These are phyloP conservation scores for Gryllus bimaculatus DNA, from an alignment of 1,140 invertebrate species.

Conservation along the genomic window DNA sequence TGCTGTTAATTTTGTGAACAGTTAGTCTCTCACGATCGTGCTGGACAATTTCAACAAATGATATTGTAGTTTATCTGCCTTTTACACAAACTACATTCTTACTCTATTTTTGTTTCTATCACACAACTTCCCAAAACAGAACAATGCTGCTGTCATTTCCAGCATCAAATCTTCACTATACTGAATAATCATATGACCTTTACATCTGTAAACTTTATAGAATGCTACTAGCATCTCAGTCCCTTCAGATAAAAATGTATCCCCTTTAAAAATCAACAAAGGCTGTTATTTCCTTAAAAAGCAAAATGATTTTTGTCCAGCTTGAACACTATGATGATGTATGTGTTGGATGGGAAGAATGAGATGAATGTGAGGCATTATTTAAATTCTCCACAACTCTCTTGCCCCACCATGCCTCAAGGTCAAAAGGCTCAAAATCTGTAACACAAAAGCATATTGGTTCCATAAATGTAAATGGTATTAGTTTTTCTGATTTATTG, in stretches of 20 bases:
- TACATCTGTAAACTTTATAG: background rate
- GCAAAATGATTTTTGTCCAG: background rate
- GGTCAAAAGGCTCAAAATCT: constrained; percentile 52
- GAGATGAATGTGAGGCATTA: constrained; percentile 14
- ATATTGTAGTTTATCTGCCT: no score
- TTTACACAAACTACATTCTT: no score
- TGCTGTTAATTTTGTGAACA: no score
- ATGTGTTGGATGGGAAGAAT: background rate
- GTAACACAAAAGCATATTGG: constrained; percentile 28
- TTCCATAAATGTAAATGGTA: no score
- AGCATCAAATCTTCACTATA: no score
- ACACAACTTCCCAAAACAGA: no score
- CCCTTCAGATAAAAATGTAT: background rate
- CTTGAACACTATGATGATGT: background rate
- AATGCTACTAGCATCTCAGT: background rate
- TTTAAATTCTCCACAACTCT: constrained; percentile 40
- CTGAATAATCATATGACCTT: background rate
- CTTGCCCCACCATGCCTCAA: constrained; percentile 50
- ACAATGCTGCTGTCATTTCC: no score
- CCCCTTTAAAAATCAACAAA: background rate
- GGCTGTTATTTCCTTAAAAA: background rate
- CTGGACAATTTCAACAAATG: no score
- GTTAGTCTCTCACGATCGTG: no score
- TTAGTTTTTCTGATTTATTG: no score
- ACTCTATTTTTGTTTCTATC: no score